Percentiles rank a stretch among this genome's conserved stretches.
phyloP scores from a whole-genome alignment of 2,888 invertebrate genomes.

The Brenthis ino region DNA sequence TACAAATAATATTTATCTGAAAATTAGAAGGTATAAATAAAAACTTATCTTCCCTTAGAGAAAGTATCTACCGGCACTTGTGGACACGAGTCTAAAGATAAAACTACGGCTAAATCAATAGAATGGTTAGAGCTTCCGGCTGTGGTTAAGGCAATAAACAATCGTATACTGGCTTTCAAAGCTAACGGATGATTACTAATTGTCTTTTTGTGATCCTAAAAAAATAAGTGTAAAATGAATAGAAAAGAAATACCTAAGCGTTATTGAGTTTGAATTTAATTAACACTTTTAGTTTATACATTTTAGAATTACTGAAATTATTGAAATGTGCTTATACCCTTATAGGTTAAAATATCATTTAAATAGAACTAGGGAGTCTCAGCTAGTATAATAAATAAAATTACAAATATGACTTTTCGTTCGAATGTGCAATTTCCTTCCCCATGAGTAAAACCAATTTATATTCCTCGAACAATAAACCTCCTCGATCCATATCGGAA shows the following conservation, averaged over 20 bases:
- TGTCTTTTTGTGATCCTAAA: neutral
- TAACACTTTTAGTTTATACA: too few relatives aligned
- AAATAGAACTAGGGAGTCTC: too few relatives aligned
- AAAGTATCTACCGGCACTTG: slow-evolving; percentile 3
- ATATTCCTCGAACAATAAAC: slow-evolving; percentile 9
- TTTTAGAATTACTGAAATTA: too few relatives aligned
- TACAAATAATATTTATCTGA: neutral
- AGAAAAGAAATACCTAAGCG: neutral
- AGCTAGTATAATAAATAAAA: too few relatives aligned
- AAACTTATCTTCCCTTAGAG: slow-evolving; percentile 18
- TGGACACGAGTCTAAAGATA: slow-evolving; percentile 37
- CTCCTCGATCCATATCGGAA: slow-evolving; percentile 3
- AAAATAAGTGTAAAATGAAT: neutral
- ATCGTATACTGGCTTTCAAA: slow-evolving; percentile 50
- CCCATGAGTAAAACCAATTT: neutral
- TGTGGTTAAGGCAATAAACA: slow-evolving; percentile 68
- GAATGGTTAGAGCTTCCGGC: slow-evolving; percentile 67
- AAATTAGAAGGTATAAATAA: slow-evolving; percentile 28
- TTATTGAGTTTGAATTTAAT: neutral
- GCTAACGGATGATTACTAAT: slow-evolving; percentile 10
- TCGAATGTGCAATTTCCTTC: neutral
- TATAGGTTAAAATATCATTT: too few relatives aligned
- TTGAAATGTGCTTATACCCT: too few relatives aligned
- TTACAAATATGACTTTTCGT: too few relatives aligned
- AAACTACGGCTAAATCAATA: slow-evolving; percentile 46